Evolutionary conservation across 2,113 vertebrate genomes (phyloP), one percentile per base, ranked within the genome.

Genomic region (Proteles cristata): DNA sequence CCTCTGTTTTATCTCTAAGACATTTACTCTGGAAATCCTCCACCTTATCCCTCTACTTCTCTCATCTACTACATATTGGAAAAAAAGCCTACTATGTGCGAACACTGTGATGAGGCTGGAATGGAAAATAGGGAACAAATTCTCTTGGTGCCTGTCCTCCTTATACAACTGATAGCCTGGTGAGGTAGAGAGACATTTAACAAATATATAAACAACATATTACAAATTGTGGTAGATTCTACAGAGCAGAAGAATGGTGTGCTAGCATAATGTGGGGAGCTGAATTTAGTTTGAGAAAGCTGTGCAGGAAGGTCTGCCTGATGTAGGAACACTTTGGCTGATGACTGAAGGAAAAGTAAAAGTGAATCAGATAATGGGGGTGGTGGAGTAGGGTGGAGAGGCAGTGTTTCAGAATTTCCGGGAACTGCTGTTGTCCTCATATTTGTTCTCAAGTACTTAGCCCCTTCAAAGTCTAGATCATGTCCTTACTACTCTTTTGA

Each of bases 331-430:
- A 82, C 43, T 28, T 68, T 26, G 28, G 10, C 15, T 93, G 15
- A 92, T 31, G 39, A 53, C 23, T 76, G 19, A 94, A 97, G 63
- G 19, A 86, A 90, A 96, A 61, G 11, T 15, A 84, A 58, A 83
- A n/a, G 53, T 85, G 14, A 48, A 69, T 80, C n/a, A 93, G 73
- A 80, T 33, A 45, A 77, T 16, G 65, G 35, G 23, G 53, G 55
- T 61, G 11, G 39, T 15, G 31, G 58, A 2, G 26, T 14, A 5
- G 33, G 25, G 43, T 7, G 31, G 48, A 92, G 66, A 94, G 26
- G 45, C n/a, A 82, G 95, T 39, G 71, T 86, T 88, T 90, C 61
- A 96, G 58, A 33, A 55, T 33, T 91, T 92, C 50, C 14, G 3
- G 83, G 88, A 96, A 90, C 16, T 87, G 35, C 28, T 2, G 0